These are phyloP conservation scores for Molanna angustata DNA, from an alignment of 2,888 invertebrate species.

Conservation along the genomic window DNA sequence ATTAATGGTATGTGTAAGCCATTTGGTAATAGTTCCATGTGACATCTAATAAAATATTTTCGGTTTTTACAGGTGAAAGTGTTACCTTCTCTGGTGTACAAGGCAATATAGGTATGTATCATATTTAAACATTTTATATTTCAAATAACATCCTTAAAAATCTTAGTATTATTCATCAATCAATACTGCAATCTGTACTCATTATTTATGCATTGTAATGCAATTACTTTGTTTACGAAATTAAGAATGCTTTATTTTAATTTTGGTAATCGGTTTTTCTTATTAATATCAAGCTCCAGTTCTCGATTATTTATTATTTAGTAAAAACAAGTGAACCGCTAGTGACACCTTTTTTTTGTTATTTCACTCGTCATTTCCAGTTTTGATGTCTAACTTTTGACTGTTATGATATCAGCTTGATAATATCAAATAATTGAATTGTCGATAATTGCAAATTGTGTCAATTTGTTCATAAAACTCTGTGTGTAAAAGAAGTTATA, in stretches of 20 bases:
- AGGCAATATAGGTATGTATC: constrained; percentile 42
- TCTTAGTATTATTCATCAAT: neutral
- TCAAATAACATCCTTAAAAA: neutral
- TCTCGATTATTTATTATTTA: neutral
- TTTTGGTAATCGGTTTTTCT: neutral
- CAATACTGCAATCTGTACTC: neutral
- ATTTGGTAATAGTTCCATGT: no score
- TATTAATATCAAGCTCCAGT: neutral
- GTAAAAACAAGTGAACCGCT: neutral
- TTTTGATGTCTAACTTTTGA: neutral
- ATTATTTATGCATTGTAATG: neutral
- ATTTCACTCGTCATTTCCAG: neutral
- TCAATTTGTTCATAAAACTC: no score
- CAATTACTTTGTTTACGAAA: neutral
- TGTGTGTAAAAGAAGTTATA: no score
- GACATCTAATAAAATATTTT: neutral
- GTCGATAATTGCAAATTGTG: no score
- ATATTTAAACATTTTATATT: neutral
- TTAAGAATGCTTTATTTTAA: no score
- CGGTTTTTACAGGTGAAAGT: constrained; percentile 55
- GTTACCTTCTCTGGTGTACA: constrained; percentile 62
- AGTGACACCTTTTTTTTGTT: neutral
- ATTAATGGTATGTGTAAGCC: no score
- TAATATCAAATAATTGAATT: no score
- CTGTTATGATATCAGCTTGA: no score